phyloP scores from a whole-genome alignment of 92 coral and sea anemone species.

The Phenganax marumi region DNA sequence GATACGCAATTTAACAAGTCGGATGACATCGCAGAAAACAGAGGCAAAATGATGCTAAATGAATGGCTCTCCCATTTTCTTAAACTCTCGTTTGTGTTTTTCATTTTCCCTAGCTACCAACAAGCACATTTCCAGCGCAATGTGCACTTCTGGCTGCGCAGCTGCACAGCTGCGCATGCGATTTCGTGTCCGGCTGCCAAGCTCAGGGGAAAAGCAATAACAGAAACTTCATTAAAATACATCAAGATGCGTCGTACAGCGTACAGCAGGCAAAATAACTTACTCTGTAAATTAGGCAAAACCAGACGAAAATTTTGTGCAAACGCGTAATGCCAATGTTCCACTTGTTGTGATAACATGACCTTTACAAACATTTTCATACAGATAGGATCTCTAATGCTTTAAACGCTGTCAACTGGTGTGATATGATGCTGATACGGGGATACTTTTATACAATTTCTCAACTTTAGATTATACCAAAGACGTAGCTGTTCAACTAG shows the following conservation, averaged over 20 bases:
- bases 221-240: background rate
- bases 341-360: background rate
- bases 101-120: background rate
- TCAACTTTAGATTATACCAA: background rate
- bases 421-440: too few species aligned
- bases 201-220: constrained; percentile 2
- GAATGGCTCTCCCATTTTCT: background rate
- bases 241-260: background rate
- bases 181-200: background rate
- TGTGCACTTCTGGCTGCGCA: background rate
- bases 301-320: background rate
- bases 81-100: background rate
- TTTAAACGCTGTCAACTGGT: too few species aligned
- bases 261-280: background rate
- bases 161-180: background rate
- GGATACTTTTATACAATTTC: background rate
- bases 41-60: too few species aligned
- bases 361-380: too few species aligned
- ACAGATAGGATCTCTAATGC: too few species aligned
- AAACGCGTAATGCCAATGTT: background rate
- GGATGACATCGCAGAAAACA: too few species aligned
- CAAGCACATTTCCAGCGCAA: constrained; percentile 6
- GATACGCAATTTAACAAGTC: too few species aligned
- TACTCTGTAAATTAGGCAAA: background rate
- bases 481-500: background rate